Conservation (phyloP, 30 jellyfish, hydroid and myxozoan genomes). For the Aurelia sp. region DNA sequence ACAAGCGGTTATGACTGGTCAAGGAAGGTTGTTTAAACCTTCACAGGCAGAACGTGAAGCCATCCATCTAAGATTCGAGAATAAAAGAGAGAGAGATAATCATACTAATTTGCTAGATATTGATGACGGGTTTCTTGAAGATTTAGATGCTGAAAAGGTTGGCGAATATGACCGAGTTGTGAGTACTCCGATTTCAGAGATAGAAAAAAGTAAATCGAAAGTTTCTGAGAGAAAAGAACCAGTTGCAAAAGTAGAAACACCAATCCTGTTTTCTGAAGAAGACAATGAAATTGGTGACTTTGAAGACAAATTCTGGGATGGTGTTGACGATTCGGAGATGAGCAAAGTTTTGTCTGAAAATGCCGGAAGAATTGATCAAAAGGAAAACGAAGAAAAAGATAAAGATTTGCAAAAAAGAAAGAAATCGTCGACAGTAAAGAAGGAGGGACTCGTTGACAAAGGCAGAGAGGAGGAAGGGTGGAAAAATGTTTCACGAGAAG, state of each 20-base stretch:
- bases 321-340: constrained; percentile 8
- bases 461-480: not conserved
- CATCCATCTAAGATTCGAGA: not conserved
- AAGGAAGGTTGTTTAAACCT: not conserved
- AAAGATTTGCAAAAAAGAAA: not conserved
- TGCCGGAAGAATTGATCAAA: not conserved
- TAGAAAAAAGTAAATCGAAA: too few relatives aligned
- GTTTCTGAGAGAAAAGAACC: not conserved
- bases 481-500: not conserved
- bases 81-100: not conserved
- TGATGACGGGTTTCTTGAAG: not conserved
- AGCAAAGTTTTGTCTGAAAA: not conserved
- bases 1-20: not conserved
- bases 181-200: not conserved
- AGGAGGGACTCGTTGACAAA: not conserved
- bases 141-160: not conserved
- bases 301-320: constrained; percentile 40
- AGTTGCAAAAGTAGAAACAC: constrained; percentile 9
- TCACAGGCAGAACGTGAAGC: not conserved
- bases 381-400: not conserved
- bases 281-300: not conserved
- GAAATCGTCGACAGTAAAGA: not conserved
- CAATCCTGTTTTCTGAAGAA: constrained; percentile 33
- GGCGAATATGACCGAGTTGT: not conserved
- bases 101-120: not conserved